Evolutionary conservation across 64 coral and sea anemone species (phyloP), one percentile per base, ranked within the genome.

Genomic region (Astreopora myriophthalma): DNA sequence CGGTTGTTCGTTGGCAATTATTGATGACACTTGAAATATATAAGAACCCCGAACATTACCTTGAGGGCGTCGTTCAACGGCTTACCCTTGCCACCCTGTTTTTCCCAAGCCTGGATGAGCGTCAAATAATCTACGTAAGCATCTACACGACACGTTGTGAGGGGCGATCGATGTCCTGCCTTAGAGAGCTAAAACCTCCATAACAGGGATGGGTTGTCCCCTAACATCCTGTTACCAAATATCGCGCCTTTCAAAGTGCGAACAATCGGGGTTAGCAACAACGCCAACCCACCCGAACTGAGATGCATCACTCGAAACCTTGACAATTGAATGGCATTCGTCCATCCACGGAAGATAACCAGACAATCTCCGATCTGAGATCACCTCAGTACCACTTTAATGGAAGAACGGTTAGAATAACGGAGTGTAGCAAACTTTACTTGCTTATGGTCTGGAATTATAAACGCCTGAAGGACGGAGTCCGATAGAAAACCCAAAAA

Each of bases 401-500:
- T 68, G 16, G 14, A 33, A 71, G 73, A 79, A 34, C 55, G 16
- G 1, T 38, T 37, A 20, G 71, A 35, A 2, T 89, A 71, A 28
- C 87, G 29, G 11, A 89, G 52, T 51, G 73, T 44, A 0, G 72
- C 87, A 25, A 89, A 89, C 32, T 89, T 89, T 0, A 24, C 8
- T 17, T 24, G 51, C 52, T 89, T 89, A 25, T 89, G 72, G 39
- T 89, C 3, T 75, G 73, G 73, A 27, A 89, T 22, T 29, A 78
- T 19, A 34, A 89, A 89, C 19, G 87, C 73, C 22, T 78, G 73
- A 19, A 32, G 52, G 12, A 51, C 2, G 22, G 87, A 89, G 42
- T 79, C 73, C 63, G 11, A 76, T 38, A 87, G 66, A 27, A 76
- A 89, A 74, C 73, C 88, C 8, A 77, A 22, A 68, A 80, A 90